Evolutionary conservation across 2,888 invertebrate genomes (phyloP).

Genomic region (Ctena decussata): DNA sequence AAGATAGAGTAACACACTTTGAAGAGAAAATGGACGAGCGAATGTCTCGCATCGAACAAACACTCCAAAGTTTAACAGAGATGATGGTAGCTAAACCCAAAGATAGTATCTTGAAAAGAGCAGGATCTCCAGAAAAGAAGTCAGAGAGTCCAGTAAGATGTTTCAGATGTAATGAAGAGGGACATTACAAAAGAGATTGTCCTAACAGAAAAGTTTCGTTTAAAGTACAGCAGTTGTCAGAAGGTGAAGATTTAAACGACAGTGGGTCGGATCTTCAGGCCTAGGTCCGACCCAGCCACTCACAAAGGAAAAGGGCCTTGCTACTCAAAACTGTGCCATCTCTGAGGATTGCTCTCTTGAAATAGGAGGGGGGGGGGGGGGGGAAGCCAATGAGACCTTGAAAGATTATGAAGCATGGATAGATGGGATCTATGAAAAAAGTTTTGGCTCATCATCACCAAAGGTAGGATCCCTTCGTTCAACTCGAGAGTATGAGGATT

Average conservation of each 20-base stretch:
- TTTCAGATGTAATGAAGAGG: background rate
- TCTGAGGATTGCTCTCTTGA: too few relatives aligned
- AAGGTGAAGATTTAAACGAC: constrained; percentile 1
- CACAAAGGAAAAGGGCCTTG: background rate
- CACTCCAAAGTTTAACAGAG: background rate
- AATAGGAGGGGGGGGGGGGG: too few relatives aligned
- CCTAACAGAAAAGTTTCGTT: background rate
- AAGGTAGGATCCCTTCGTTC: background rate
- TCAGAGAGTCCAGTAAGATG: background rate
- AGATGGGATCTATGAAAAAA: too few relatives aligned
- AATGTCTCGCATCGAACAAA: background rate
- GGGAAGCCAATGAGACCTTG: too few relatives aligned
- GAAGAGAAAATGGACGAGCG: background rate
- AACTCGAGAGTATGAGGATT: background rate
- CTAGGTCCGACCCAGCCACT: background rate
- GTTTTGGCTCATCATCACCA: background rate
- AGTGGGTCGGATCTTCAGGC: background rate
- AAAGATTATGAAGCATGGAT: too few relatives aligned
- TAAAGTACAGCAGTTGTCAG: background rate
- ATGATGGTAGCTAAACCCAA: background rate
- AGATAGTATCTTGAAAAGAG: background rate
- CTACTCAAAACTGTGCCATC: too few relatives aligned
- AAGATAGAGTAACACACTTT: too few relatives aligned
- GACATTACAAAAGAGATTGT: background rate
- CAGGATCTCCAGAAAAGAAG: background rate